Base-by-base conservation (phyloP, 53 echinoderm and acorn worm genomes). In the Henricia sp. region DNA sequence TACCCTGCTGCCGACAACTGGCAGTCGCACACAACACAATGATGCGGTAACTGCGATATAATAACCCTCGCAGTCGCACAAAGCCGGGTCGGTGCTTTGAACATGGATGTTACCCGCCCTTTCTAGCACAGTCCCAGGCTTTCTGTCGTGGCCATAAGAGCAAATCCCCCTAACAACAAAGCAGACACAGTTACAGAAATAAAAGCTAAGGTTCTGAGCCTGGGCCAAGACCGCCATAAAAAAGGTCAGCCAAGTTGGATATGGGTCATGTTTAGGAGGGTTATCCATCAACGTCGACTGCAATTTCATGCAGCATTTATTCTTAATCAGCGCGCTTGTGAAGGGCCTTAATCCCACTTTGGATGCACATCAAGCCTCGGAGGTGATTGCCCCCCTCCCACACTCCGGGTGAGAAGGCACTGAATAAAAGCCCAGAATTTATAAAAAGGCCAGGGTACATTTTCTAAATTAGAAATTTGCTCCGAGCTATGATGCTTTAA, bases 231-330 rank as follows among this genome's bases (percentile, higher is more conserved):
- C 8, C 17, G 30, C 59, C 30, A 42, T 19, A 46, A 80, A 63
- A 80, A 80, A 65, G 80, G 80, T 80, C 80, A 80, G 20, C 48
- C 33, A 24, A 63, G 80, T 63, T 80, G 80, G 63, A 80, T 80
- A 80, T 80, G 80, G 80, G 80, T 80, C 63, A 80, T 28, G 42
- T n/a, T 40, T 44, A 80, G 80, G 65, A 46, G 80, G 80, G 64
- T 62, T 80, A 80, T 80, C 80, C 80, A 80, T 80, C 80, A 80
- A 80, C 63, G 80, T 80, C 80, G 52, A 14, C 63, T 37, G 63
- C 80, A 80, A 80, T 80, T 80, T 80, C 80, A 80, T 80, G 80
- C 63, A 63, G 80, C 80, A 80, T 80, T 80, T 80, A 80, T 80
- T 80, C 80, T 63, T 63, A 80, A 80, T 80, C 80, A 80, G 80